Evolutionary conservation across 2,888 invertebrate species (phyloP).

Genomic region (Lutraria lutraria): DNA sequence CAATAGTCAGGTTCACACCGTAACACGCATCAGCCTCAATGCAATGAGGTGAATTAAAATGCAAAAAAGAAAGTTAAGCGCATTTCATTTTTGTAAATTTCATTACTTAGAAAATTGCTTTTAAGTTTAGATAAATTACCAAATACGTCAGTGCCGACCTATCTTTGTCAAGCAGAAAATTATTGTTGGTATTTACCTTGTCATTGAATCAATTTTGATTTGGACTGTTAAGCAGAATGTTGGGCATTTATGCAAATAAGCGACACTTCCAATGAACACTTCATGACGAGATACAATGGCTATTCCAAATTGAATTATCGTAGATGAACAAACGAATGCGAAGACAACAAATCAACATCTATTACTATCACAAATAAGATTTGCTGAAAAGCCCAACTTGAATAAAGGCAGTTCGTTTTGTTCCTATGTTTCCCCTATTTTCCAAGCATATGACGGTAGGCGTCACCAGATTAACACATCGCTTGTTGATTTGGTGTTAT

Average conservation of each 20-base stretch:
- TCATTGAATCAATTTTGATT: not conserved
- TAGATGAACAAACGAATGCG: not conserved
- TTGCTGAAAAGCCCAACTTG: conserved; percentile 5
- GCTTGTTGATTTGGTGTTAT: not conserved
- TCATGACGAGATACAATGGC: not conserved
- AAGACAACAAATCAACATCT: not conserved
- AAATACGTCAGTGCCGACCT: not conserved
- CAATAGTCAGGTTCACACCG: not conserved
- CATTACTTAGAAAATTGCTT: not conserved
- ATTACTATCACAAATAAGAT: conserved; percentile 4
- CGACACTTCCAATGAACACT: not conserved
- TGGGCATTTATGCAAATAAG: conserved; percentile 17
- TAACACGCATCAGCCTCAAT: not conserved
- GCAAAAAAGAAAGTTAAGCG: not conserved
- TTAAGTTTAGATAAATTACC: not conserved
- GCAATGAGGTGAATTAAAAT: not conserved
- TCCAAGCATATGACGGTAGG: not conserved
- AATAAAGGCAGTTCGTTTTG: conserved; percentile 1
- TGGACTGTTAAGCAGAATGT: conserved; percentile 5
- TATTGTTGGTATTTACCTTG: not conserved
- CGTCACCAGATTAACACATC: not conserved
- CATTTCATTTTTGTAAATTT: not conserved
- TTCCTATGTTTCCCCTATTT: not conserved
- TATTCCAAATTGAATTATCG: conserved; percentile 15
- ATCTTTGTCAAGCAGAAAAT: not conserved